Base-by-base conservation (phyloP, 1,140 invertebrate species). In the Bilobella aurantiaca region DNA sequence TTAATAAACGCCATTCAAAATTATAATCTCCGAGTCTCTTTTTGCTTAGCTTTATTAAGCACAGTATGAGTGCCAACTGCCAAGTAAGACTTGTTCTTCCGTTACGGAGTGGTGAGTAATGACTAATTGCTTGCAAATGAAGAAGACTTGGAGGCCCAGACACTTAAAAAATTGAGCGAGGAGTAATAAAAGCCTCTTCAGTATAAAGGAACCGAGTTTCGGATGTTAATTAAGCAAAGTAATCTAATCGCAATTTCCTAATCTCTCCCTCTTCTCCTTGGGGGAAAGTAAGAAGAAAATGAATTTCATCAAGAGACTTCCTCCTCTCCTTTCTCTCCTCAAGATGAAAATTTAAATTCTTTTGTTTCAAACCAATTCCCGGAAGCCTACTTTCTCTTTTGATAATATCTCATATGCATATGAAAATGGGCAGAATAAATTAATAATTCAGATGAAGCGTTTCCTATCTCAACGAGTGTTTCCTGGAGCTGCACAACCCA, bases 171-270 rank as follows among this genome's bases (percentile, higher is more conserved):
- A 47, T 64, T 14, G 14, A 53, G 14, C 14, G 23, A 12, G 49
- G 49, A 53, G 14, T 53, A 12, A 53, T 53, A 59, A 29, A 59
- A 46, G 12, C 23, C 34, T 8, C 49, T 12, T 12, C 12, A 53
- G 49, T 5, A 23, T n/a, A 42, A 42, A 42, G 37, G 37, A 42
- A 42, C 8, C 8, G 37, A 42, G 37, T 8, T n/a, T 12, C 34
- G 23, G 57, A 67, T 64, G 62, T 63, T 67, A 67, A 67, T 67
- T 67, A 67, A 67, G 62, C 62, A 67, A 67, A 67, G 66, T 67
- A 67, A 67, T 67, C 66, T 64, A 53, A 53, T 53, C 49, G 49
- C 49, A 53, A 53, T 53, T 53, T 53, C 12, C 12, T 53, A 53
- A 53, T 53, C 49, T 53, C 23, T 53, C n/a, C n/a, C n/a, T n/a